phyloP scores from a whole-genome alignment of 2,888 invertebrate genomes.

The Agonopterix heracliana region DNA sequence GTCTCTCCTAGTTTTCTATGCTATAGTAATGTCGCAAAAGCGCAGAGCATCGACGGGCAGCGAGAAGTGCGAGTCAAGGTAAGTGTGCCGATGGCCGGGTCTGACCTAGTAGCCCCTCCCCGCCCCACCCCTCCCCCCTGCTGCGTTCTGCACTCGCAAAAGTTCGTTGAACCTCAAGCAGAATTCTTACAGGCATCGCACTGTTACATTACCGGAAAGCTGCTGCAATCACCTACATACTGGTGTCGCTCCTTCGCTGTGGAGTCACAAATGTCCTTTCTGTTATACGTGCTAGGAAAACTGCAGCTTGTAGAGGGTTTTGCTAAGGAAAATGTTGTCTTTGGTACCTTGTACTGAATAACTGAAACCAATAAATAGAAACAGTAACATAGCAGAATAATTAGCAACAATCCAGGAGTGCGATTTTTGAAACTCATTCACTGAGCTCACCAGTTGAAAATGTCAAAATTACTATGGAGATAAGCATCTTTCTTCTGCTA shows the following conservation, averaged over 20 bases:
- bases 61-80: slow-evolving; percentile 68
- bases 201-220: slow-evolving; percentile 74
- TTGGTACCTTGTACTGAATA: too few species aligned
- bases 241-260: slow-evolving; percentile 16
- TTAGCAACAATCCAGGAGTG: too few species aligned
- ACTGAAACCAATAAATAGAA: too few species aligned
- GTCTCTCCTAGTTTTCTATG: not conserved
- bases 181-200: slow-evolving; percentile 70
- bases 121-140: slow-evolving; percentile 62
- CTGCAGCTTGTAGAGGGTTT: too few species aligned
- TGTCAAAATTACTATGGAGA: too few species aligned
- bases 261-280: too few species aligned
- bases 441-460: too few species aligned
- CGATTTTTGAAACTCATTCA: too few species aligned
- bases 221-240: slow-evolving; percentile 57
- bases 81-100: slow-evolving; percentile 73
- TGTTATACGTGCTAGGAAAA: too few species aligned
- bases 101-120: slow-evolving; percentile 70
- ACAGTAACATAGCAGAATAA: too few species aligned
- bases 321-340: too few species aligned
- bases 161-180: slow-evolving; percentile 71
- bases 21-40: not conserved
- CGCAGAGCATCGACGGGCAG: slow-evolving; percentile 32
- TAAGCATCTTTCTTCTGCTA: too few species aligned
- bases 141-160: slow-evolving; percentile 71